These are phyloP conservation scores for Heliconius hermathena DNA, from an alignment of 1,140 invertebrate species.

Conservation along the genomic window DNA sequence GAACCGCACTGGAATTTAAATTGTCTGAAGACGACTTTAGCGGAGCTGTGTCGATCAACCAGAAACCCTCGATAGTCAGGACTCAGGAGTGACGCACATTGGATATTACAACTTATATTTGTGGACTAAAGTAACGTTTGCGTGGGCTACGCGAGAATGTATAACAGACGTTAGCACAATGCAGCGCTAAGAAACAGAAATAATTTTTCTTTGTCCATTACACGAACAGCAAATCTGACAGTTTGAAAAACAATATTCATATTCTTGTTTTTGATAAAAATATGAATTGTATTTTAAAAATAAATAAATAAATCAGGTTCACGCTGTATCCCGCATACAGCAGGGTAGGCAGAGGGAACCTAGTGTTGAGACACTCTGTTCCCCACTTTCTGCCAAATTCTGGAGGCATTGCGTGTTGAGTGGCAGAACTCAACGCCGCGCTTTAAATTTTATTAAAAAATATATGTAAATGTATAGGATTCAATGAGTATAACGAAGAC, in stretches of 20 bases:
- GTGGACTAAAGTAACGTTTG: constrained; percentile 1
- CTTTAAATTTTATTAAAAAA: background rate
- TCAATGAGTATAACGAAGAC: background rate
- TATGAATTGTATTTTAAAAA: background rate
- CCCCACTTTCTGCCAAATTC: too few species aligned
- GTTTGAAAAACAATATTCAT: constrained; percentile 23
- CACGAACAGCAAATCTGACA: constrained; percentile 22
- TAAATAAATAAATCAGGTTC: too few species aligned
- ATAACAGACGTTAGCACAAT: background rate
- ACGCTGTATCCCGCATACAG: too few species aligned
- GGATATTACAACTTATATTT: constrained; percentile 46
- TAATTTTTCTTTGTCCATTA: constrained; percentile 17
- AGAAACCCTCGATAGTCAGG: constrained; percentile 54
- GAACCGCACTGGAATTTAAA: constrained; percentile 82
- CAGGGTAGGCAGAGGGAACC: too few species aligned
- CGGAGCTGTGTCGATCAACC: constrained; percentile 56
- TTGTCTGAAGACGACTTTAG: constrained; percentile 77
- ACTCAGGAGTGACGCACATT: constrained; percentile 39
- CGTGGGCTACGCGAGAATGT: background rate
- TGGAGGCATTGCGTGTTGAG: too few species aligned
- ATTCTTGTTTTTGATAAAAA: constrained; percentile 14
- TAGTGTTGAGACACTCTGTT: too few species aligned
- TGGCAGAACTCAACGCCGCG: too few species aligned
- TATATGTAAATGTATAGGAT: background rate
- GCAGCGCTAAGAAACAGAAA: constrained; percentile 18